phyloP scores from a whole-genome alignment of 2,888 invertebrate genomes.

The Agrotis segetum region DNA sequence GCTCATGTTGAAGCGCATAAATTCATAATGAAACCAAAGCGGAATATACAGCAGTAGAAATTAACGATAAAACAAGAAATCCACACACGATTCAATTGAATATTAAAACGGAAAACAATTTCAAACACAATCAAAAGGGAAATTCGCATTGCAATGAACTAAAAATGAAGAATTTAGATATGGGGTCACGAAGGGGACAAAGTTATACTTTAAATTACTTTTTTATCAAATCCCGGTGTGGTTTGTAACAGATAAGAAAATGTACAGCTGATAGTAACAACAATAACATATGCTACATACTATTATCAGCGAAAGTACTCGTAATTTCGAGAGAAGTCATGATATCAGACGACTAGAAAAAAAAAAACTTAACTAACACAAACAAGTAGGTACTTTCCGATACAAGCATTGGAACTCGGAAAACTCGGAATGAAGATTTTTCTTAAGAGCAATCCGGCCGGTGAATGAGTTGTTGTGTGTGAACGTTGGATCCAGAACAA shows the following conservation, averaged over 20 bases:
- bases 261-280: conserved; percentile 44
- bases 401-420: conserved; percentile 25
- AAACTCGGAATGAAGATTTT: conserved; percentile 53
- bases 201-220: conserved; percentile 31
- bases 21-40: conserved; percentile 80
- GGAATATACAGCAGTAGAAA: conserved; percentile 73
- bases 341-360: conserved; percentile 13
- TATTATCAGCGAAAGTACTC: conserved; percentile 43
- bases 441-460: conserved; percentile 54
- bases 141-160: conserved; percentile 32
- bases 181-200: conserved; percentile 26
- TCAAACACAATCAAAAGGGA: conserved; percentile 41
- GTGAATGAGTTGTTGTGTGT: conserved; percentile 61
- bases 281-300: conserved; percentile 30
- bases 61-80: conserved; percentile 54
- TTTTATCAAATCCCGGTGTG: conserved; percentile 45
- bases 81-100: conserved; percentile 59
- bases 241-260: conserved; percentile 45
- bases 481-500: conserved; percentile 75
- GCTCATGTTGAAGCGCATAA: conserved; percentile 79
- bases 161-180: conserved; percentile 19
- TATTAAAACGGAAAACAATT: conserved; percentile 56
- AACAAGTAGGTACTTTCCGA: conserved; percentile 20
- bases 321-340: conserved; percentile 43
- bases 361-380: conserved; percentile 5